Base-by-base conservation (phyloP, 2,888 invertebrate species). In the Laothoe populi region DNA sequence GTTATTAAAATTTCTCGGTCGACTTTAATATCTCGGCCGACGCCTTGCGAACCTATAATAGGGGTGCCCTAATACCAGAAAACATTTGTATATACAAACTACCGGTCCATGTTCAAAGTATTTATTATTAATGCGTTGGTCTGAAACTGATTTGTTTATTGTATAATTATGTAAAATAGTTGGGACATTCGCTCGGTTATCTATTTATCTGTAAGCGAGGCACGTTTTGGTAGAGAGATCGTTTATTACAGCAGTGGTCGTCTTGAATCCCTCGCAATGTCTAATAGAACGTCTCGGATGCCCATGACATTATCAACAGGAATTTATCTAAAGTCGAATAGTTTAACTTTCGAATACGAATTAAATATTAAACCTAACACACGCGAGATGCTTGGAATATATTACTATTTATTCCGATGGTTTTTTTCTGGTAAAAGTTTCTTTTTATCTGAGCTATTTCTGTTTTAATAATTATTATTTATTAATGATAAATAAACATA, bases 71-170 rank as follows among this genome's bases (percentile, higher is more conserved):
- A 42, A 19, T 7, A 8, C 19, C 44, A 19, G 44, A 19, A 16
- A 3, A 4, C 26, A 35, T 19, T 16, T 4, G 16, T 31, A 49
- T 16, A 23, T 23, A n/a, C 26, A 31, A 31, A 35, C 10, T 4
- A 1, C 35, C 31, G 53, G 31, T 19, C 53, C 10, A 31, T 31
- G 31, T 53, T 35, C 35, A 53, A 35, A 53, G 11, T 35, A 2
- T 19, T 53, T 46, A 46, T 35, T 53, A 53, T 53, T 35, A 35
- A 53, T 35, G 53, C 53, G 35, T 35, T 31, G 31, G 19, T 19
- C 53, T 53, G 53, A 53, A 53, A 53, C 53, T 53, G 53, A 53
- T 53, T 53, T 53, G 53, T 53, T 53, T 53, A 53, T 53, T 53
- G 53, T 35, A 53, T 53, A 53, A 53, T 53, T 35, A 53, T 53